Evolutionary conservation across 1,140 invertebrate genomes (phyloP), one percentile per base, ranked within the genome.

Genomic region (Panulirus ornatus): DNA sequence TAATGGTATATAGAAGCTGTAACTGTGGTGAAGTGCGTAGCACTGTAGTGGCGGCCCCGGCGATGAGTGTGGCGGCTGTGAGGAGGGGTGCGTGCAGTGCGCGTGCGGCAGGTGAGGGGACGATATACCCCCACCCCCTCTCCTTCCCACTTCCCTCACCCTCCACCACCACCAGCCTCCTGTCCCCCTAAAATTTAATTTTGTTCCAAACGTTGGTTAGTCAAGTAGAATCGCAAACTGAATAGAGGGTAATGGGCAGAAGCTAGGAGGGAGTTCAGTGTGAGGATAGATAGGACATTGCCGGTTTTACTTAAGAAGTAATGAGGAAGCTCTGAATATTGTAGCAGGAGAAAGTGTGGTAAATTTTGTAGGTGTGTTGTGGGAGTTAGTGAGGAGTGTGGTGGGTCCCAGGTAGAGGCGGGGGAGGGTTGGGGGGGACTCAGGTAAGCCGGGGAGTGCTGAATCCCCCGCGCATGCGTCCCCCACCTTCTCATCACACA

Each of bases 401-500:
- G 44, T 81, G 58, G 78, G 27, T 19, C n/a, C 34, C 47, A 82
- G 78, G 58, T 54, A 73, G 78, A 40, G 58, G 78, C 27, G 79
- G 78, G 66, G 85, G 75, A 66, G 54, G 75, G 75, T 63, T 44
- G 38, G 38, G 58, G 51, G 78, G 63, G 87, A 71, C 66, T 42
- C 78, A 87, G 84, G 84, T 87, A 87, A 87, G 84, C 84, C 73
- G 84, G 84, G 84, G 44, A 36, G 84, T 87, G 70, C 84, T 76
- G 84, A 30, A 78, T n/a, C 84, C 73, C 84, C 84, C 44, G 84
- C 84, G 84, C 84, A 87, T 87, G 84, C 84, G 84, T 76, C 73
- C 75, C 84, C 84, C 47, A 47, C 84, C 51, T 54, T 42, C 79
- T 30, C 71, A 40, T 47, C 70, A 42, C 34, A 44, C 5, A 40